Evolutionary conservation across 2,888 invertebrate species (phyloP), one percentile per base, ranked within the genome.

Genomic region (Nematopogon swammerdamellus): DNA sequence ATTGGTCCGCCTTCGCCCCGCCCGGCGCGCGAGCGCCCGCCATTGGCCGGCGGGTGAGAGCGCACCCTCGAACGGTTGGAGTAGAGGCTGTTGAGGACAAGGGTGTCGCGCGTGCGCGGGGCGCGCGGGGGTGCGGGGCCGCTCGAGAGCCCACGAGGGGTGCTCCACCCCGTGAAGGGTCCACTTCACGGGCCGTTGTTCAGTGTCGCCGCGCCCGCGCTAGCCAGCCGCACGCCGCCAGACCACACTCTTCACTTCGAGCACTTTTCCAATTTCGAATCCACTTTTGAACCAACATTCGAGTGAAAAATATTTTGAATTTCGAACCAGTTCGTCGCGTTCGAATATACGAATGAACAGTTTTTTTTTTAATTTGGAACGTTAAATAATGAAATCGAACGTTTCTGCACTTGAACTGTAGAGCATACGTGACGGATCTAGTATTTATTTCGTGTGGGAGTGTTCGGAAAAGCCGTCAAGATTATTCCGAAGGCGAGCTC

Each of bases 401-500:
- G 25, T 25, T 10, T 25, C 25, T n/a, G n/a, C n/a, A n/a, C n/a
- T n/a, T n/a, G n/a, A n/a, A n/a, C n/a, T 4, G 4, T 43, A 17
- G 44, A 17, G 72, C 77, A 77, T n/a, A n/a, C 77, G 77, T 76
- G 70, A 72, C 44, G 19, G 18, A 44, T 14, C n/a, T 19, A 11
- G 19, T 6, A 16, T 46, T 46, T 6, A 16, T 46, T 46, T 25
- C 60, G 55, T 18, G 54, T 66, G 67, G 63, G 65, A 64, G 73
- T 67, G 70, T 63, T 54, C n/a, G 53, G 56, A 53, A 56, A 57
- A 67, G 59, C 64, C 65, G 63, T 62, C 77, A 77, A 67, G 59
- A 79, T 77, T 74, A 79, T 79, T 67, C 79, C 79, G 68, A 76
- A 79, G 59, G 62, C 74, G 64, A 72, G 70, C 55, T 76, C 79